Conservation (phyloP, 2,797 vertebrate species). For the Halcyon smyrnensis region DNA sequence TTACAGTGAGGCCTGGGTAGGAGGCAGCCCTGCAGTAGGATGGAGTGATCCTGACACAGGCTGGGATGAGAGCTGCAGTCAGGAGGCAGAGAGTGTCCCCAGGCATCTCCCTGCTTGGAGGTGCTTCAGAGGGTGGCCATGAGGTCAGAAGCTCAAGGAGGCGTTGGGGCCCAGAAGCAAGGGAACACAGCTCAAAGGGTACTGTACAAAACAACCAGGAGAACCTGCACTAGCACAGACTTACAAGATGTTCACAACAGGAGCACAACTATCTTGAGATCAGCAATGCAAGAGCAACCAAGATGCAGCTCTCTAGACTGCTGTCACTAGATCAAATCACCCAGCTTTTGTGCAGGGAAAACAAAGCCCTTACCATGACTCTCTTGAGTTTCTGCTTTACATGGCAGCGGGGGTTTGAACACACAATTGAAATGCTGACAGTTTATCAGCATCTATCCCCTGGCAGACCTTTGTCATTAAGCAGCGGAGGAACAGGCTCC, state of each 20-base stretch:
- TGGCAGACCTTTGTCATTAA: conserved; percentile 55
- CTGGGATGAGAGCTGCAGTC: neutral
- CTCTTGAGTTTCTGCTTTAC: neutral
- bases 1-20: neutral
- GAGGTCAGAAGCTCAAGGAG: neutral
- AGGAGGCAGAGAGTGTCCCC: neutral
- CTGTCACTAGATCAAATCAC: neutral
- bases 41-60: neutral
- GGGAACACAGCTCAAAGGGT: neutral
- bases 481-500: conserved; percentile 42
- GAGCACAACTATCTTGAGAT: neutral
- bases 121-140: neutral
- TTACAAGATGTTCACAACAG: neutral
- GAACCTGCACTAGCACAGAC: neutral
- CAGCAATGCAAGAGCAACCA: neutral
- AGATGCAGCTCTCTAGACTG: neutral
- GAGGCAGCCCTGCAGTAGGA: neutral
- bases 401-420: conserved; percentile 21
- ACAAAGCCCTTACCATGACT: neutral
- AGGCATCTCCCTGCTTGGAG: neutral
- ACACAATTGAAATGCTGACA: conserved; percentile 42
- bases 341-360: conserved; percentile 2
- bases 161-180: neutral
- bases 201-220: neutral
- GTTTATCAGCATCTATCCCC: conserved; percentile 58